Conservation (phyloP, 23 tunicate genomes). For the Phallusia fumigata region DNA sequence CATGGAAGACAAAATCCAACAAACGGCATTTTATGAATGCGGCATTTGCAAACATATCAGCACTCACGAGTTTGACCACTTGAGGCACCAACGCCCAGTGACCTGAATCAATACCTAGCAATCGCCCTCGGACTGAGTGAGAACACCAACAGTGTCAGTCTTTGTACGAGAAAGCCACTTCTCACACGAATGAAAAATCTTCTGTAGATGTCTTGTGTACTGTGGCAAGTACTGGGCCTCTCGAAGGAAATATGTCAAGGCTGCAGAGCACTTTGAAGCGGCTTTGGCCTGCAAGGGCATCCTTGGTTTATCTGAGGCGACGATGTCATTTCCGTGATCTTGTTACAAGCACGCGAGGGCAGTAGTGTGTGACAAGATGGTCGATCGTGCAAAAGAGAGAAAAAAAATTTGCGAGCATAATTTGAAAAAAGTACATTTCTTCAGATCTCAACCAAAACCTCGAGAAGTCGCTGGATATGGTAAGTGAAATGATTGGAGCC, state of each 20-base stretch:
- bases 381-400: background rate
- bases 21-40: background rate
- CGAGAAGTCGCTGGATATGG: too few relatives aligned
- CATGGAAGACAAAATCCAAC: background rate
- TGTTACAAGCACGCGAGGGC: constrained; percentile 25
- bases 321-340: background rate
- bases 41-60: background rate
- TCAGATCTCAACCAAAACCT: too few relatives aligned
- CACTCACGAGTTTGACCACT: background rate
- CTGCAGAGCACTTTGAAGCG: background rate
- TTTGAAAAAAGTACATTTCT: too few relatives aligned
- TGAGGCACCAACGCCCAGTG: background rate
- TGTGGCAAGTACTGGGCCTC: constrained; percentile 19
- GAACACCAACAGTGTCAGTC: background rate
- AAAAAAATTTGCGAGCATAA: background rate
- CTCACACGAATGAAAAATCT: background rate
- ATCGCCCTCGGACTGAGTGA: background rate
- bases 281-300: background rate
- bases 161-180: background rate
- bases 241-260: background rate
- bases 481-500: too few relatives aligned
- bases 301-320: background rate
- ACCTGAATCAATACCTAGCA: background rate
- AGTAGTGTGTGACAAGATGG: background rate
- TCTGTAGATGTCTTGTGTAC: background rate